Evolutionary conservation across 1,140 invertebrate genomes (phyloP).

Genomic region (Drosophila parabipectinata): DNA sequence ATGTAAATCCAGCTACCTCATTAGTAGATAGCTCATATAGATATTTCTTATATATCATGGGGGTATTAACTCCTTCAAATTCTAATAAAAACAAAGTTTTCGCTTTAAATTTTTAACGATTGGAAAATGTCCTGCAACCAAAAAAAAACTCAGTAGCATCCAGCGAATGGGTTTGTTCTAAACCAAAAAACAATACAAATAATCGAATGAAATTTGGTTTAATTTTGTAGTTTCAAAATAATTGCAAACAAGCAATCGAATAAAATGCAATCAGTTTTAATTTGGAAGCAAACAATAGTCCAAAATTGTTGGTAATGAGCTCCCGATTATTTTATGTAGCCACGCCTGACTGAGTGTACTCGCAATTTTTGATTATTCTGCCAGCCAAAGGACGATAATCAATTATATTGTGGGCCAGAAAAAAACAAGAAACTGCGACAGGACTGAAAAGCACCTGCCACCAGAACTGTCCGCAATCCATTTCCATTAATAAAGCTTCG

Average conservation of each 20-base stretch:
- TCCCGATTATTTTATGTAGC: background rate
- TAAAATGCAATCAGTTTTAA: background rate
- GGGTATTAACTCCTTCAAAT: too few relatives aligned
- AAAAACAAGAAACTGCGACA: background rate
- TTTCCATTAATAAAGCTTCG: constrained; percentile 38
- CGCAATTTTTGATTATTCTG: constrained; percentile 24
- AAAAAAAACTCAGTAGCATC: background rate
- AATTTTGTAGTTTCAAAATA: background rate
- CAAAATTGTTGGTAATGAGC: background rate
- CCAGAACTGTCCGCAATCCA: constrained; percentile 24
- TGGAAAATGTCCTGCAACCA: too few relatives aligned
- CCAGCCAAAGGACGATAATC: constrained; percentile 20
- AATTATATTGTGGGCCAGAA: constrained; percentile 25
- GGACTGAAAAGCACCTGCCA: constrained; percentile 11
- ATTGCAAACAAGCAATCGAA: background rate
- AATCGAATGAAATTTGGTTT: background rate
- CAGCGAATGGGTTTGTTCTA: background rate
- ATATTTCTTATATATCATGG: too few relatives aligned
- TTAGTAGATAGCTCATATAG: background rate
- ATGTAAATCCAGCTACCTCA: constrained; percentile 27
- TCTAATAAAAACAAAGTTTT: too few relatives aligned
- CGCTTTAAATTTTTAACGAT: too few relatives aligned
- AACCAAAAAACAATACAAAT: background rate
- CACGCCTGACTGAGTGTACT: background rate
- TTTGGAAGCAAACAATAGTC: background rate